A percentile compares a stretch with the other conserved stretches of the same genome.
Conservation (phyloP, 2,888 invertebrate species). For the Chrysolina haemoptera region DNA sequence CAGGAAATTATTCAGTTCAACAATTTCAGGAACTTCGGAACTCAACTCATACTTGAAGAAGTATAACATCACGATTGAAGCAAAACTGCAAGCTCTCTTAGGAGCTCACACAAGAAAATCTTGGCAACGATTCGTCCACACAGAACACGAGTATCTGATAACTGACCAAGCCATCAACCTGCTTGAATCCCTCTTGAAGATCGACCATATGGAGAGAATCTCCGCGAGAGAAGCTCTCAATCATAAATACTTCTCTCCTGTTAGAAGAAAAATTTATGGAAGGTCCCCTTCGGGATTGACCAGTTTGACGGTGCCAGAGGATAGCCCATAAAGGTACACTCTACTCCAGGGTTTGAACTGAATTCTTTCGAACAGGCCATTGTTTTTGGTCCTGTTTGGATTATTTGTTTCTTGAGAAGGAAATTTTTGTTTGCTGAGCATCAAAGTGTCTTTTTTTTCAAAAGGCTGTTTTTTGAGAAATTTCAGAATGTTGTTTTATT, state of each 20-base stretch:
- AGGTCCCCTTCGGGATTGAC: slow-evolving; percentile 33
- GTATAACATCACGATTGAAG: slow-evolving; percentile 64
- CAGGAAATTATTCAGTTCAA: background rate
- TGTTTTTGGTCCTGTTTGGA: no score
- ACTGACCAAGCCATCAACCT: slow-evolving; percentile 65
- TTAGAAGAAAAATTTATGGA: slow-evolving; percentile 46
- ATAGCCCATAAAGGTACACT: background rate
- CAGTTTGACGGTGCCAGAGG: slow-evolving; percentile 19
- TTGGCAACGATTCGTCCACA: slow-evolving; percentile 67
- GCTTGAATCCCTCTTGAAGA: slow-evolving; percentile 64
- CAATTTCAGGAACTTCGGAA: slow-evolving; percentile 60
- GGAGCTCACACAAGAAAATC: slow-evolving; percentile 64
- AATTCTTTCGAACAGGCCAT: no score
- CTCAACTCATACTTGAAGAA: slow-evolving; percentile 64
- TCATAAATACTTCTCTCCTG: slow-evolving; percentile 66
- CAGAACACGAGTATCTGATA: slow-evolving; percentile 67
- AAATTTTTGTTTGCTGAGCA: no score
- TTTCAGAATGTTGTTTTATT: no score
- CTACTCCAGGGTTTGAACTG: no score
- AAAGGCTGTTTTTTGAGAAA: no score
- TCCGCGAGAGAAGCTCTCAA: slow-evolving; percentile 66
- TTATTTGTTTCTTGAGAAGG: no score
- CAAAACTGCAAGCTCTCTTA: slow-evolving; percentile 57
- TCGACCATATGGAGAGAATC: slow-evolving; percentile 66
- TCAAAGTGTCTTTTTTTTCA: no score